These are phyloP conservation scores for Verasper variegatus DNA, from an alignment of 2,113 vertebrate genomes.

Conservation along the genomic window DNA sequence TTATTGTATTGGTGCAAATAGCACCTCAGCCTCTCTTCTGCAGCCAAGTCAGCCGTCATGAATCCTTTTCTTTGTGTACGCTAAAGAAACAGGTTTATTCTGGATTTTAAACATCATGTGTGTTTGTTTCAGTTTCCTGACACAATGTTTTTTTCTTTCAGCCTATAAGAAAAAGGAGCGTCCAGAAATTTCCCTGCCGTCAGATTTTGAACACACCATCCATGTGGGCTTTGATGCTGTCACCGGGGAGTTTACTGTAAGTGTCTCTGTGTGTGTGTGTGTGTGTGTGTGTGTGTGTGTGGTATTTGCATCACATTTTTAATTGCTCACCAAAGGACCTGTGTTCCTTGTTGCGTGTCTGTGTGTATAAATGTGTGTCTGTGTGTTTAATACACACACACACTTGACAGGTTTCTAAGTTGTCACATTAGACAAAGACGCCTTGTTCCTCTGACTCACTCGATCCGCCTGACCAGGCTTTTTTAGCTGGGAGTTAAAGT, in stretches of 20 bases:
- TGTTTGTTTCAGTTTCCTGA: background rate
- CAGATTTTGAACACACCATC: conserved; percentile 97
- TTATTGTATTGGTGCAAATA: background rate
- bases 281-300: conserved; percentile 7
- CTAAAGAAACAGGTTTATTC: too few species aligned
- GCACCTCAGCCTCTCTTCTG: too few species aligned
- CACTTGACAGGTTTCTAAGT: conserved; percentile 43
- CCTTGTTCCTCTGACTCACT: conserved; percentile 61
- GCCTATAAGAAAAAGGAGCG: conserved; percentile 95
- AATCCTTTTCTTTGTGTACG: background rate
- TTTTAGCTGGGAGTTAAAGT: conserved; percentile 22
- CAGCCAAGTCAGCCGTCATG: too few species aligned
- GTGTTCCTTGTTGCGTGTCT: conserved; percentile 23
- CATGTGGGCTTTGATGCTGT: conserved; percentile 97
- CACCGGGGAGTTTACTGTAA: conserved; percentile 97
- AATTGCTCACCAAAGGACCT: conserved; percentile 36
- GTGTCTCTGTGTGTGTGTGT: conserved; percentile 47
- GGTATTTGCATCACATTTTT: conserved; percentile 22
- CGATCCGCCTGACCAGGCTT: conserved; percentile 51
- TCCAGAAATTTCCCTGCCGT: conserved; percentile 96
- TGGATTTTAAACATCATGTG: background rate
- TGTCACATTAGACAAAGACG: conserved; percentile 64
- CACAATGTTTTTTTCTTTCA: conserved; percentile 18
- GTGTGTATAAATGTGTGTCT: background rate
- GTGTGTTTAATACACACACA: background rate